A percentile compares a stretch with the other conserved stretches of the same genome.
phyloP scores from a whole-genome alignment of 2,888 invertebrate species.

The Pyrgus malvae region DNA sequence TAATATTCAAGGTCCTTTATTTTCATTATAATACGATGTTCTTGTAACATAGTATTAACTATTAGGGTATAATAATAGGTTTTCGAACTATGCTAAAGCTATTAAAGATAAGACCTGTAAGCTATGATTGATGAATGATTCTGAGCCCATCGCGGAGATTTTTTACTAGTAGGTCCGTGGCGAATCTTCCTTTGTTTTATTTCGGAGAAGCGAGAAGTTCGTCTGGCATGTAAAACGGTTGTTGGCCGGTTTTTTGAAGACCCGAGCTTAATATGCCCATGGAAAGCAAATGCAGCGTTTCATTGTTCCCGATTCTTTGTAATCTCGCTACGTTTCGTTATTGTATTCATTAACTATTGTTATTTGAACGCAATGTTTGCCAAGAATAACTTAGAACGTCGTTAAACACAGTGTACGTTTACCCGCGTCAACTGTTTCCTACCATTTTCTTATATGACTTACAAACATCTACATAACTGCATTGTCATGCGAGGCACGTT shows the following conservation, averaged over 20 bases:
- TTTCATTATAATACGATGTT: neutral
- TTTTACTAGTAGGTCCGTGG: conserved; percentile 13
- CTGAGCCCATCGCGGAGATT: conserved; percentile 14
- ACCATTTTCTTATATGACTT: conserved; percentile 25
- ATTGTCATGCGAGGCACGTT: conserved; percentile 38
- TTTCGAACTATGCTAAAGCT: conserved; percentile 10
- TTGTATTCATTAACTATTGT: conserved; percentile 31
- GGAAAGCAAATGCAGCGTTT: conserved; percentile 40
- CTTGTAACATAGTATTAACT: neutral
- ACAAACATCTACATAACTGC: conserved; percentile 37
- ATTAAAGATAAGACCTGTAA: conserved; percentile 7
- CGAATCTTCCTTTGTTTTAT: conserved; percentile 53
- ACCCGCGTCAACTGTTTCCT: conserved; percentile 14
- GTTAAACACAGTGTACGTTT: conserved; percentile 25
- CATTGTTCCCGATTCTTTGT: conserved; percentile 41
- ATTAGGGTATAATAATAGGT: neutral
- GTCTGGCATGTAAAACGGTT: conserved; percentile 57
- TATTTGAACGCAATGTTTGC: conserved; percentile 33
- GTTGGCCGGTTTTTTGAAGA: conserved; percentile 40
- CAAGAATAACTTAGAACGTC: conserved; percentile 17
- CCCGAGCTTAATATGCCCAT: conserved; percentile 30
- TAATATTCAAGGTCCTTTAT: no score
- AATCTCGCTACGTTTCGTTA: conserved; percentile 34
- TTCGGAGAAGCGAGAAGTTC: conserved; percentile 59
- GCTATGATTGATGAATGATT: conserved; percentile 23